Conservation (phyloP, 1,140 invertebrate species). For the Aethina tumida region DNA sequence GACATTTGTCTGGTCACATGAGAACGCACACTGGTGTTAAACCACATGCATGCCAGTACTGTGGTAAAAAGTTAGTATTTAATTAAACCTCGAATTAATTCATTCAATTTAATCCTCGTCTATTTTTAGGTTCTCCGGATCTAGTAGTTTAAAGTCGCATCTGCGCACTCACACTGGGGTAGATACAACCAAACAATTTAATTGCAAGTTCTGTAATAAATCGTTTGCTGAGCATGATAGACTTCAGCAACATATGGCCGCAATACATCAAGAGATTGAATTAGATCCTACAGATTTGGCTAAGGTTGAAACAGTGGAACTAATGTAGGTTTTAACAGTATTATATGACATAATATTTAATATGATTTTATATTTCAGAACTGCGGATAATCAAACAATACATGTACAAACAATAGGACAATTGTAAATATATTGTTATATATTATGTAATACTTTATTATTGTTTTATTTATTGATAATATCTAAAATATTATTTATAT, state of each 20-base stretch:
- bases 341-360: background rate
- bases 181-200: slow-evolving; percentile 51
- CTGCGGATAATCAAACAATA: slow-evolving; percentile 19
- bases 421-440: slow-evolving; percentile 12
- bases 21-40: slow-evolving; percentile 32
- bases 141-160: slow-evolving; percentile 33
- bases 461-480: no score
- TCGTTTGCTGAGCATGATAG: slow-evolving; percentile 44
- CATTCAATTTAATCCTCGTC: background rate
- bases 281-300: slow-evolving; percentile 18
- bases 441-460: no score
- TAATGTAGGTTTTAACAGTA: slow-evolving; percentile 27
- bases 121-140: slow-evolving; percentile 30
- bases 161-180: slow-evolving; percentile 44
- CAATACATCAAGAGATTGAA: slow-evolving; percentile 33
- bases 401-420: slow-evolving; percentile 15
- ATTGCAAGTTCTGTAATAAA: slow-evolving; percentile 72
- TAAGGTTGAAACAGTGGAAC: slow-evolving; percentile 33
- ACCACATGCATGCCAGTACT: slow-evolving; percentile 27
- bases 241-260: slow-evolving; percentile 48
- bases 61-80: slow-evolving; percentile 30
- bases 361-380: slow-evolving; percentile 17
- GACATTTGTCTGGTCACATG: slow-evolving; percentile 31
- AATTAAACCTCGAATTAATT: background rate
- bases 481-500: no score